These are phyloP conservation scores for Caenorhabditis japonica DNA, from an alignment of 2,888 invertebrate species.

Conservation along the genomic window DNA sequence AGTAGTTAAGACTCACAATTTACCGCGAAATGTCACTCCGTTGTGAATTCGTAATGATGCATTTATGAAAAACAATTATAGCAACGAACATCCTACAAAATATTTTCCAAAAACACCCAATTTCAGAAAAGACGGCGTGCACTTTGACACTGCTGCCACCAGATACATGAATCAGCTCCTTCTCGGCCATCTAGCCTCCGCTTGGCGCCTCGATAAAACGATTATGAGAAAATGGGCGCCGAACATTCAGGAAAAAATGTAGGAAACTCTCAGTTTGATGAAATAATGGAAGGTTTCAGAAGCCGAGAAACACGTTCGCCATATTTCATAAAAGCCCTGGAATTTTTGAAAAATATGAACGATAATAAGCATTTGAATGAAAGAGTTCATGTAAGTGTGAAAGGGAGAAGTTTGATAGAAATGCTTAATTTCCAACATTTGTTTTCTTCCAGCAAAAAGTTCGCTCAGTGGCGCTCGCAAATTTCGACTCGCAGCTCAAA, in stretches of 20 bases:
- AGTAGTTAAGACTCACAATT: too few relatives aligned
- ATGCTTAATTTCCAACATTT: too few relatives aligned
- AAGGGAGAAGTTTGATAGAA: not conserved
- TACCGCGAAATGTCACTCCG: too few relatives aligned
- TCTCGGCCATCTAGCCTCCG: slow-evolving; percentile 40
- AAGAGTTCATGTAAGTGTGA: slow-evolving; percentile 3
- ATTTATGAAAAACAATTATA: too few relatives aligned
- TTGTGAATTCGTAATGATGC: too few relatives aligned
- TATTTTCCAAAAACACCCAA: not conserved
- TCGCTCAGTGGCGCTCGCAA: not conserved
- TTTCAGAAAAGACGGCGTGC: slow-evolving; percentile 59
- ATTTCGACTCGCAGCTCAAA: not conserved
- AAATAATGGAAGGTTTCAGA: slow-evolving; percentile 1
- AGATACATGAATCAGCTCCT: slow-evolving; percentile 58
- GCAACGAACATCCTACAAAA: too few relatives aligned
- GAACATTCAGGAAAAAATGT: not conserved
- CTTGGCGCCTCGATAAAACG: slow-evolving; percentile 5
- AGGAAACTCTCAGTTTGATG: not conserved
- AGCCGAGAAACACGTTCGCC: not conserved
- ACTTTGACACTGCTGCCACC: slow-evolving; percentile 46
- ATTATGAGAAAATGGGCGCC: slow-evolving; percentile 7
- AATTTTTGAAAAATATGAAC: slow-evolving; percentile 14
- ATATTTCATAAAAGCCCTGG: not conserved
- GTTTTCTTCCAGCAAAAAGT: slow-evolving; percentile 18
- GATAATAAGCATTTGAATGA: slow-evolving; percentile 14